Conservation (phyloP, 2,888 invertebrate genomes). For the Xestia ashworthii region DNA sequence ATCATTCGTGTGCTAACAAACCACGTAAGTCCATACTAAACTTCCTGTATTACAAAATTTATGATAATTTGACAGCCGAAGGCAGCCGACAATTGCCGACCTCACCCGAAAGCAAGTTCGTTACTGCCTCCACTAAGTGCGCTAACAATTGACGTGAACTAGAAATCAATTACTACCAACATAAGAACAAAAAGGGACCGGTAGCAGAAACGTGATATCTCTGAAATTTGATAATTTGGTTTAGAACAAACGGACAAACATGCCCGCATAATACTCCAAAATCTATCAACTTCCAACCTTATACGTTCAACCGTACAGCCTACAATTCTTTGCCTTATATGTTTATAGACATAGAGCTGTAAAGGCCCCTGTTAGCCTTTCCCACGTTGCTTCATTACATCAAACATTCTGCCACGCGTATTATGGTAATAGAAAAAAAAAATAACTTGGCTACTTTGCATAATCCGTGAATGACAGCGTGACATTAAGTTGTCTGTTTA, state of each 20-base stretch:
- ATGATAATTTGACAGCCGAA: slow-evolving; percentile 60
- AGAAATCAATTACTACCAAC: slow-evolving; percentile 66
- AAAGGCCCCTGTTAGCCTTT: slow-evolving; percentile 78
- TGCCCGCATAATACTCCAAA: slow-evolving; percentile 70
- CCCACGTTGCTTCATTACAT: slow-evolving; percentile 85
- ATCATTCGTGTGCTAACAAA: slow-evolving; percentile 48
- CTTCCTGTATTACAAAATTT: slow-evolving; percentile 58
- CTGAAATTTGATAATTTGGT: slow-evolving; percentile 77
- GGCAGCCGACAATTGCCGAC: slow-evolving; percentile 43
- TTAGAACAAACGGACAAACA: slow-evolving; percentile 70
- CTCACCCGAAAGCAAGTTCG: slow-evolving; percentile 27
- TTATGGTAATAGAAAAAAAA: slow-evolving; percentile 86
- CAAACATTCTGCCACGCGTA: slow-evolving; percentile 82
- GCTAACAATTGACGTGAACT: slow-evolving; percentile 61
- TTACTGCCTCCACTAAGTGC: slow-evolving; percentile 40
- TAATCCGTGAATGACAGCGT: slow-evolving; percentile 84
- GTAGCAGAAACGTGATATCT: slow-evolving; percentile 73
- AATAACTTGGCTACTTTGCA: slow-evolving; percentile 83
- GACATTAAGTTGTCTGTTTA: slow-evolving; percentile 84
- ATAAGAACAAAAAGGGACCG: slow-evolving; percentile 70
- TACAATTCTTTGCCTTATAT: slow-evolving; percentile 45
- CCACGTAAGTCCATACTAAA: slow-evolving; percentile 32
- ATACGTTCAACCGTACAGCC: slow-evolving; percentile 42
- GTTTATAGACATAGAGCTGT: slow-evolving; percentile 54
- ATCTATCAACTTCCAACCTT: slow-evolving; percentile 29